Percentiles rank a stretch among this genome's conserved stretches.
Evolutionary conservation across 2,888 invertebrate genomes (phyloP).

Genomic region (Tyria jacobaeae): DNA sequence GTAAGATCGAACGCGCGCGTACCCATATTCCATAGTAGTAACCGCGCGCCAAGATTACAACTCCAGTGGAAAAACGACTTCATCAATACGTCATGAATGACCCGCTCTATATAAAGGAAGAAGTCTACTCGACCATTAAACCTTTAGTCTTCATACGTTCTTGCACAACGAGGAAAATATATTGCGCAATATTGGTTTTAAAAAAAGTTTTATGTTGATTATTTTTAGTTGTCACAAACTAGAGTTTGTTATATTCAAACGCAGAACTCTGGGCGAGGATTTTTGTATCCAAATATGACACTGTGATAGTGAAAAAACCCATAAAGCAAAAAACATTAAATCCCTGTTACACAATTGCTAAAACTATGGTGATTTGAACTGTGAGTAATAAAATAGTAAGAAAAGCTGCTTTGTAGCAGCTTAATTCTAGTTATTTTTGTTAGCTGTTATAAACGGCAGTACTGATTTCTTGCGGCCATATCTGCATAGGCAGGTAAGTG

Average conservation of each 20-base stretch:
- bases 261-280: neutral
- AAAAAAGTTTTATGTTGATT: neutral
- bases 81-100: constrained; percentile 18
- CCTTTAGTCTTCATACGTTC: constrained; percentile 2
- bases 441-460: neutral
- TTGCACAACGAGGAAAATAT: constrained; percentile 42
- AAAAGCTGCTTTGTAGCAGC: constrained; percentile 1
- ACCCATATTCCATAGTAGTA: constrained; percentile 23
- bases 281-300: neutral
- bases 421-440: too few relatives aligned
- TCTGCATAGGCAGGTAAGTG: constrained; percentile 3
- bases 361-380: constrained; percentile 10
- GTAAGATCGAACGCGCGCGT: neutral
- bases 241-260: constrained; percentile 1
- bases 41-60: constrained; percentile 16
- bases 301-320: neutral
- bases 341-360: neutral
- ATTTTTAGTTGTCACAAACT: neutral
- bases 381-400: constrained; percentile 6
- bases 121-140: neutral
- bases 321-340: neutral
- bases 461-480: neutral
- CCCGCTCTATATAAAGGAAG: constrained; percentile 14
- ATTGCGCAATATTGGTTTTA: constrained; percentile 41
- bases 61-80: neutral